Base-by-base conservation (phyloP, 2,888 invertebrate genomes). In the Tholera decimalis region DNA sequence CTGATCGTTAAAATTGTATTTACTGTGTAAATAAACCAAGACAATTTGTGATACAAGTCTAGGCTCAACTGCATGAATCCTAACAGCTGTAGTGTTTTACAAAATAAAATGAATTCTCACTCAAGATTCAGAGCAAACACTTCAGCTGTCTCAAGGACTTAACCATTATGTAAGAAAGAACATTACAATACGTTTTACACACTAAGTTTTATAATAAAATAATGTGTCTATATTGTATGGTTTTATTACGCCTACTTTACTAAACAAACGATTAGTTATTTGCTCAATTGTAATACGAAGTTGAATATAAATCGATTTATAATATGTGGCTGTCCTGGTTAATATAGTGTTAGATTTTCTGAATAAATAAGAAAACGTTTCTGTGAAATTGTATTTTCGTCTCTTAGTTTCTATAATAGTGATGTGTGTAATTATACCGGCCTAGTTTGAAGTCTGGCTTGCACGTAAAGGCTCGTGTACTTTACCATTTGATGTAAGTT, bases 1-100 rank as follows among this genome's bases (percentile, higher is more conserved):
- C 20, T 24, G 5, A 18, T 70, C 30, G 24, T 63, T 62, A 63
- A 54, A 62, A 43, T 18, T 37, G 15, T 43, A 61, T 70, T 44
- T 44, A n/a, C 24, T 54, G 5, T 39, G 30, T 44, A 28, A 24
- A 37, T 20, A 69, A 30, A 2, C 22, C 30, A 39, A 47, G 18
- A 26, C 26, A n/a, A 39, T 69, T 47, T 61, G 43, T 50, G 43
- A 44, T 24, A 6, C n/a, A 9, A 33, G 33, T 49, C 20, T 54
- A 26, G 37, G 28, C 22, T 28, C 13, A 22, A 71, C 57, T 47
- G 18, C 51, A 63, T 18, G 13, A n/a, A 5, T 22, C 28, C 30
- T 11, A 30, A 26, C 11, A 39, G n/a, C 49, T 8, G 9, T n/a
- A 41, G 26, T 18, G 20, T 44, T 56, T 24, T 9, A 51, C 18